These are phyloP conservation scores for Lasioglossum calceatum DNA, from an alignment of 2,888 invertebrate genomes.

Conservation along the genomic window DNA sequence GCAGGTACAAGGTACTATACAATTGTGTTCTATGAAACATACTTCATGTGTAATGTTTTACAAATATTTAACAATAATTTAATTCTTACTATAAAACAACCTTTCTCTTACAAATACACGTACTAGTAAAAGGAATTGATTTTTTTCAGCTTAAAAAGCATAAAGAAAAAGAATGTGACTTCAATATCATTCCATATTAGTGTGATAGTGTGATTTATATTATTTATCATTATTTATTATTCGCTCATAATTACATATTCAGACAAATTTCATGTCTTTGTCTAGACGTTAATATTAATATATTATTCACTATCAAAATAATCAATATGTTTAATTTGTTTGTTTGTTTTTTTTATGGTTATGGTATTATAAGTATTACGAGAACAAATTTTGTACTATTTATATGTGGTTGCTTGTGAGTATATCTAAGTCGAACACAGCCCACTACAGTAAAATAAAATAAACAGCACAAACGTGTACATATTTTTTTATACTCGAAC, in stretches of 20 bases:
- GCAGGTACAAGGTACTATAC: constrained; percentile 12
- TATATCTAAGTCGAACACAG: constrained; percentile 34
- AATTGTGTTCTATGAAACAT: constrained; percentile 14
- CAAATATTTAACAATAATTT: constrained; percentile 24
- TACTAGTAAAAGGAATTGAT: constrained; percentile 7
- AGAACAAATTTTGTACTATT: constrained; percentile 55
- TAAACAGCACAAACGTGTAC: constrained; percentile 32
- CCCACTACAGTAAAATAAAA: constrained; percentile 51
- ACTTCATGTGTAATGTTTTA: constrained; percentile 10
- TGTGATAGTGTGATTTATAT: constrained; percentile 43
- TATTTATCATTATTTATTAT: constrained; percentile 65
- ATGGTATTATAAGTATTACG: constrained; percentile 48
- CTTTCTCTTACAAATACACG: neutral
- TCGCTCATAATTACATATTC: constrained; percentile 31
- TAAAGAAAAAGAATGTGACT: constrained; percentile 28
- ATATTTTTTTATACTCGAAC: constrained; percentile 26
- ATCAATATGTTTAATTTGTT: constrained; percentile 42
- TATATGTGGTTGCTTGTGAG: constrained; percentile 44
- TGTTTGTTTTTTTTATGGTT: constrained; percentile 48
- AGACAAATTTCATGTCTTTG: constrained; percentile 30
- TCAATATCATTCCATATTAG: constrained; percentile 46
- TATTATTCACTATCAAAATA: constrained; percentile 46
- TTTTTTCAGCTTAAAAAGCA: constrained; percentile 37
- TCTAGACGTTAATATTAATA: constrained; percentile 37
- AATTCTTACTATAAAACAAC: constrained; percentile 20